Conservation (phyloP, 2,888 invertebrate genomes). For the Calliopum simillimum region DNA sequence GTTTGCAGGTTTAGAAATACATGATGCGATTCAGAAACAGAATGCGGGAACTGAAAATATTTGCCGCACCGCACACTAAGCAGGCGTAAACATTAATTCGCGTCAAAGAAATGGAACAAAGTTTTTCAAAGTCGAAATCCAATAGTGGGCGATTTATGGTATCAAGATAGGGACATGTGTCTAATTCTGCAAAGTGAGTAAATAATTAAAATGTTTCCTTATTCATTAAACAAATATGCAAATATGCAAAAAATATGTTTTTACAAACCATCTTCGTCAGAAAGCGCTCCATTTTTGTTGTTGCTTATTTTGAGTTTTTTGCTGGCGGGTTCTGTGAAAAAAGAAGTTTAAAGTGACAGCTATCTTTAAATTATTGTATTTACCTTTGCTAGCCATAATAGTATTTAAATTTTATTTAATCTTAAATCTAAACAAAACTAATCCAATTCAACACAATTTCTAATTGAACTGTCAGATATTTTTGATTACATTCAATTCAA, state of each 20-base stretch:
- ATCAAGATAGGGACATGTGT: constrained; percentile 92
- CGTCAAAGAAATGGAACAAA: constrained; percentile 97
- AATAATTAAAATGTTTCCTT: background rate
- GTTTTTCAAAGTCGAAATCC: constrained; percentile 99
- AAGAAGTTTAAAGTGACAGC: background rate
- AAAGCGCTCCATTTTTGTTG: constrained; percentile 17
- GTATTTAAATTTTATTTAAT: too few species aligned
- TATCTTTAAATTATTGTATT: background rate
- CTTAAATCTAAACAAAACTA: too few species aligned
- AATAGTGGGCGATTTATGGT: constrained; percentile 96
- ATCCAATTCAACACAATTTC: too few species aligned
- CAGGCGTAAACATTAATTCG: constrained; percentile 99
- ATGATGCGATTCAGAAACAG: constrained; percentile 97
- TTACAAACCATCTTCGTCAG: constrained; percentile 44
- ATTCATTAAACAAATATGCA: background rate
- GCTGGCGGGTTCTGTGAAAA: constrained; percentile 23
- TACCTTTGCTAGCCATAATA: too few species aligned
- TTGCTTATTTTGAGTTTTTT: constrained; percentile 40
- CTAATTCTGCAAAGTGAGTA: constrained; percentile 44
- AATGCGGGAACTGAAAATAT: constrained; percentile 97
- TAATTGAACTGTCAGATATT: too few species aligned
- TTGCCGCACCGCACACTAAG: constrained; percentile 98
- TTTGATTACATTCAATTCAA: too few species aligned
- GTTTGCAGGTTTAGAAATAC: constrained; percentile 97
- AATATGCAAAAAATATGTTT: background rate